A percentile compares a stretch with the other conserved stretches of the same genome.
Conservation (phyloP, 1,140 invertebrate species). For the Neelides sp. region DNA sequence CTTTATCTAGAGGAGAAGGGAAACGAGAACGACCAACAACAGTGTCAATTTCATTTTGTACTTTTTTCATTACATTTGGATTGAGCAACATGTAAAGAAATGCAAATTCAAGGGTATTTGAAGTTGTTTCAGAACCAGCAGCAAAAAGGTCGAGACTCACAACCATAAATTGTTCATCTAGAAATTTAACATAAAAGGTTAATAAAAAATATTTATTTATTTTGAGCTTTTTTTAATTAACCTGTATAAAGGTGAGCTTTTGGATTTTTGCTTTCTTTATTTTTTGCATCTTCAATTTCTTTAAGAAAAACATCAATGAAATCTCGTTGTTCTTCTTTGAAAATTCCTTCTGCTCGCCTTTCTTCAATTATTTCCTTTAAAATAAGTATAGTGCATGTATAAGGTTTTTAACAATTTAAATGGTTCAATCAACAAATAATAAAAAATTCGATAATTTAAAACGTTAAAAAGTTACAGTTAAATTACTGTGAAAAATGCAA, state of each 20-base stretch:
- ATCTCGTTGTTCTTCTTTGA: conserved; percentile 35
- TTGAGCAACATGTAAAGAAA: conserved; percentile 62
- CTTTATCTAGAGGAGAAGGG: conserved; percentile 53
- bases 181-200: conserved; percentile 28
- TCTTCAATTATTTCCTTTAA: conserved; percentile 20
- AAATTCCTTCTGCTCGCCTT: conserved; percentile 12
- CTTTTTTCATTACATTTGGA: conserved; percentile 63
- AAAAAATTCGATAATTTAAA: background rate
- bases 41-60: conserved; percentile 63
- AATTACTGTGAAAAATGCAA: conserved; percentile 7
- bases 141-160: conserved; percentile 41
- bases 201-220: background rate
- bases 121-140: conserved; percentile 69
- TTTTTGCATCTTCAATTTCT: conserved; percentile 31
- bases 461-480: background rate
- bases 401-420: background rate
- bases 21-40: conserved; percentile 53
- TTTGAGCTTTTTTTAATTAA: background rate
- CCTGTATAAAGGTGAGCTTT: background rate
- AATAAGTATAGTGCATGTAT: background rate
- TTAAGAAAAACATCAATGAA: conserved; percentile 39
- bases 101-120: conserved; percentile 59
- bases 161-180: conserved; percentile 21
- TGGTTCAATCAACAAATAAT: background rate
- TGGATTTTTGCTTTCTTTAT: background rate